Evolutionary conservation across 2,888 invertebrate species (phyloP).

Genomic region (Limnephilus marmoratus): DNA sequence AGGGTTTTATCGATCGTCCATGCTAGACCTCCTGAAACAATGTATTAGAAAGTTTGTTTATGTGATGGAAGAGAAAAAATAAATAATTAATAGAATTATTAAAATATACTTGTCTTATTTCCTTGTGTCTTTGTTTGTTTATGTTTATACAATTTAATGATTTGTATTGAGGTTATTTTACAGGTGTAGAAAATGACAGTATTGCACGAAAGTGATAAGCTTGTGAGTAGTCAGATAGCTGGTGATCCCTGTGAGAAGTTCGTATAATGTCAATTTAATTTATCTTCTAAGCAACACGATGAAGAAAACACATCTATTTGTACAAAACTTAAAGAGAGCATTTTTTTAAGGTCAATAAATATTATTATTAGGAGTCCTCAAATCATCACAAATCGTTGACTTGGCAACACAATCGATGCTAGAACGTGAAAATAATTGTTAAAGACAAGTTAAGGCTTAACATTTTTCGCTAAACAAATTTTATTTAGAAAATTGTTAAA

Average conservation of each 20-base stretch:
- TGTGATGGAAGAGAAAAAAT: not conserved
- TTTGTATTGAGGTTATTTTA: not conserved
- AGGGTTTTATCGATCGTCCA: no score
- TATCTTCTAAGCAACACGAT: not conserved
- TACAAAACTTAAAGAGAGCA: not conserved
- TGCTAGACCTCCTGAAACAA: not conserved
- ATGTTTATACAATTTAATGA: not conserved
- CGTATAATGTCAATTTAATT: not conserved
- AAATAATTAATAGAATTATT: not conserved
- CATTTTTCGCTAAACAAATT: no score
- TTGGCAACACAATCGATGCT: not conserved
- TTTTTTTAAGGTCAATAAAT: not conserved
- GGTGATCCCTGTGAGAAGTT: not conserved
- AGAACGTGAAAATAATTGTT: not conserved
- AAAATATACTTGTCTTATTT: not conserved
- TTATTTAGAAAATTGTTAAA: not conserved
- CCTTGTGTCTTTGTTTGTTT: not conserved
- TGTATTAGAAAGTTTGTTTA: not conserved
- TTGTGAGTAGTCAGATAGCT: not conserved
- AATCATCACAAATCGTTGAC: not conserved
- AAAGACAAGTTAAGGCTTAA: not conserved
- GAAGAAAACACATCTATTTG: not conserved
- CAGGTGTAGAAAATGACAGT: not conserved
- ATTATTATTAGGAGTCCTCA: not conserved
- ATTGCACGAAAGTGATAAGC: not conserved